Conservation (phyloP, 2,797 vertebrate genomes). For the Oreortyx pictus region DNA sequence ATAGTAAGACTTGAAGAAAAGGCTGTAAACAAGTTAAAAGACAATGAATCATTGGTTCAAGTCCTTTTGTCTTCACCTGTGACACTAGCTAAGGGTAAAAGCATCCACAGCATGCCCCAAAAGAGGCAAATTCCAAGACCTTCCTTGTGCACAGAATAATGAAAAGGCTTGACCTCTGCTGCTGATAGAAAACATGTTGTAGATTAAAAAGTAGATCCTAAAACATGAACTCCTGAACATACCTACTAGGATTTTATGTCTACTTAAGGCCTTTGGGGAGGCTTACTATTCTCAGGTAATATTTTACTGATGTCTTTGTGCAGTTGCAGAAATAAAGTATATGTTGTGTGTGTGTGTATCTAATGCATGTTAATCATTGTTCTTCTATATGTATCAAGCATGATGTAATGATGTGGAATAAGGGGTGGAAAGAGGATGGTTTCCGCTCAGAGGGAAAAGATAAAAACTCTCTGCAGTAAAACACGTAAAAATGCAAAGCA, state of each 20-base stretch:
- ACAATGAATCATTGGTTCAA: not conserved
- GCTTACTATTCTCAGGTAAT: not conserved
- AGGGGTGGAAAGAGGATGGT: no score
- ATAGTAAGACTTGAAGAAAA: not conserved
- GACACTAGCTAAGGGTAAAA: not conserved
- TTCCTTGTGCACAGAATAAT: not conserved
- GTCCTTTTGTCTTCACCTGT: not conserved
- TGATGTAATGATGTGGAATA: no score
- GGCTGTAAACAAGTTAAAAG: not conserved
- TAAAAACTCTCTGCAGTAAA: no score
- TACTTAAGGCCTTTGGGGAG: not conserved
- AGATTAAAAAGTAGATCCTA: not conserved
- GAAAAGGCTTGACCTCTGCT: not conserved
- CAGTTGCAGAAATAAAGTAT: not conserved
- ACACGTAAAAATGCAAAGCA: no score
- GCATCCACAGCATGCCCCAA: not conserved
- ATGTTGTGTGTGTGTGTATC: no score
- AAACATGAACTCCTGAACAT: conserved; percentile 1
- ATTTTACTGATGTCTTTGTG: not conserved
- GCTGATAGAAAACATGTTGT: not conserved
- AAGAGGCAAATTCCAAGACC: not conserved
- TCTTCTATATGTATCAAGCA: no score
- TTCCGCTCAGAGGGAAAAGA: no score
- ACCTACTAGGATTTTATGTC: conserved; percentile 1
- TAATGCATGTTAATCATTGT: no score